These are phyloP conservation scores for Dendrocopos noguchii DNA, from an alignment of 2,113 vertebrate genomes.

Conservation along the genomic window DNA sequence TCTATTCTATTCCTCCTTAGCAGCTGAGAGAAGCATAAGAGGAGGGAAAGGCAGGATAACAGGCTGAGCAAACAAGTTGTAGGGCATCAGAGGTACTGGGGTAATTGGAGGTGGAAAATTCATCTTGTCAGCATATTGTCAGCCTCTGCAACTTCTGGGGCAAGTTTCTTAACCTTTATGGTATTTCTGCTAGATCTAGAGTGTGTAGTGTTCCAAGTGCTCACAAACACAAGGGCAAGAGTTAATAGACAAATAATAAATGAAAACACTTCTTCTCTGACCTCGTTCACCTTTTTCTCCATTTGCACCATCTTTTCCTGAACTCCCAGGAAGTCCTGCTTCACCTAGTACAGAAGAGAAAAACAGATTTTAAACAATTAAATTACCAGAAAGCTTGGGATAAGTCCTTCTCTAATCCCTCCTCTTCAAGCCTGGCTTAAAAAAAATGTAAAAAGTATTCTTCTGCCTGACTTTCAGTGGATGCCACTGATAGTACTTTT, in stretches of 20 bases:
- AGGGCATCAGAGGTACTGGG: background rate
- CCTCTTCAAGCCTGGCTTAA: background rate
- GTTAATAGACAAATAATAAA: background rate
- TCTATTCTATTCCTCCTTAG: background rate
- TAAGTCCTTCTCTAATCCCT: background rate
- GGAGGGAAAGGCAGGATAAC: background rate
- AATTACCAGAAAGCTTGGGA: background rate
- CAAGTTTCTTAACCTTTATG: background rate
- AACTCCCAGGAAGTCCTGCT: slow-evolving; percentile 73
- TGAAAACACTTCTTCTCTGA: slow-evolving; percentile 57
- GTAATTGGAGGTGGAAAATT: background rate
- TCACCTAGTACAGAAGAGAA: slow-evolving; percentile 64
- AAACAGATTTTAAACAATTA: background rate
- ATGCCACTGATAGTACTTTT: background rate
- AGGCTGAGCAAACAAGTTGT: background rate
- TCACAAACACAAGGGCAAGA: background rate
- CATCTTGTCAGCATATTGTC: background rate
- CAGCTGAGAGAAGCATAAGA: background rate
- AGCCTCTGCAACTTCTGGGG: background rate
- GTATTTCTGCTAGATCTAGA: background rate
- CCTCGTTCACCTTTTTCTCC: slow-evolving; percentile 88
- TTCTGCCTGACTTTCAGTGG: background rate
- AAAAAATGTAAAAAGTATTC: background rate
- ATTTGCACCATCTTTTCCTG: slow-evolving; percentile 79
- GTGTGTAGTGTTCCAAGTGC: background rate